Evolutionary conservation across 2,888 invertebrate species (phyloP), one percentile per base, ranked within the genome.

Genomic region (Enchytraeus crypticus): DNA sequence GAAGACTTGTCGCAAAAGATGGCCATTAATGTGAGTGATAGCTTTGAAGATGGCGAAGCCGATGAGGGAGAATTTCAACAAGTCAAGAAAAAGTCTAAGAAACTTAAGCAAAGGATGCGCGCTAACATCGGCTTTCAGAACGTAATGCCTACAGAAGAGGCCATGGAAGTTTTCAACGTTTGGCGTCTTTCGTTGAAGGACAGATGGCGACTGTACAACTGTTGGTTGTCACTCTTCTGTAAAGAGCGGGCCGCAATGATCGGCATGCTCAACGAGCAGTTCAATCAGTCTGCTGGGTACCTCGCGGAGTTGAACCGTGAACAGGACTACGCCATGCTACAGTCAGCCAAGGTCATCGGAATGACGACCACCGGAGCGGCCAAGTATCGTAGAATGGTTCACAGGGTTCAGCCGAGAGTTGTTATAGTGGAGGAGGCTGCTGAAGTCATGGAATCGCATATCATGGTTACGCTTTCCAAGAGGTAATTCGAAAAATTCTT

Each of bases 401-500:
- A 72, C 53, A 66, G 69, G 27, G 69, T 81, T 33, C 65, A 72
- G 5, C 79, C 79, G n/a, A 69, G 68, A 26, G 76, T 81, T 51
- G 74, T 82, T 3, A 75, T 83, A 23, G 87, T 92, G 0, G 92
- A 92, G 77, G 92, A 92, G 80, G 91, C 91, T 0, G 91, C 90
- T 0, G 90, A 92, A 80, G 88, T 91, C 0, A 77, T 90, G 43
- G 92, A 92, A 74, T 84, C 88, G 0, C 92, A 92, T 73, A 84
- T 90, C n/a, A 80, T 91, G 0, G 86, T 88, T 0, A 85, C 89
- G 0, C 79, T 92, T n/a, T 87, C 88, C 0, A 32, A 51, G 3
- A 51, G 53, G 29, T n/a, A n/a, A n/a, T n/a, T n/a, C n/a, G n/a
- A n/a, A n/a, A n/a, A n/a, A n/a, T n/a, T n/a, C n/a, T n/a, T n/a